A percentile compares a stretch with the other conserved stretches of the same genome.
Conservation (phyloP, 92 coral and sea anemone genomes). For the Palythoa caribaeorum region DNA sequence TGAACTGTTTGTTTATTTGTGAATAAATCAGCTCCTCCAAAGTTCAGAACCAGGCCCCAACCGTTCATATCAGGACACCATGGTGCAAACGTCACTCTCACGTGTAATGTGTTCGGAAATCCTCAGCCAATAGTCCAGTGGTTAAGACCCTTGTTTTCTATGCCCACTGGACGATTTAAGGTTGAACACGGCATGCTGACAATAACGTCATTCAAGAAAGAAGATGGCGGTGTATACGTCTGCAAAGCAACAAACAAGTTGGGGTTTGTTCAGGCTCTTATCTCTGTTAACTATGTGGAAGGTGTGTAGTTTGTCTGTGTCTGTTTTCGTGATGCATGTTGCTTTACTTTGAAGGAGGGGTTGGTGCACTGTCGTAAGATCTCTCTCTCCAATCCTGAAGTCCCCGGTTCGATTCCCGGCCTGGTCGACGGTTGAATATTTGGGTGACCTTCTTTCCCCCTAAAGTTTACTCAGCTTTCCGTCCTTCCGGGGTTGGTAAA, state of each 20-base stretch:
- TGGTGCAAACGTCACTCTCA: neutral
- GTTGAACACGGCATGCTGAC: neutral
- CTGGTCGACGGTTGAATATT: neutral
- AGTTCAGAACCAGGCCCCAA: neutral
- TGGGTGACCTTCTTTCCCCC: too few species aligned
- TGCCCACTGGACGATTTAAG: neutral
- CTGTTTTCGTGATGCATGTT: neutral
- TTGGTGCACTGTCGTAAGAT: too few species aligned
- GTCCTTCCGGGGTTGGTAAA: too few species aligned
- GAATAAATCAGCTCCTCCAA: neutral
- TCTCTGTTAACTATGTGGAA: neutral
- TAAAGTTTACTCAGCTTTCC: too few species aligned
- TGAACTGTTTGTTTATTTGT: too few species aligned
- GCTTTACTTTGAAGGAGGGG: too few species aligned
- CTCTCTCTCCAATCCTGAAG: too few species aligned
- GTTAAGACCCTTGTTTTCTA: neutral
- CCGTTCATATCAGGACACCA: neutral
- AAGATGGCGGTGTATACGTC: neutral
- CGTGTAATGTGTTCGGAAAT: neutral
- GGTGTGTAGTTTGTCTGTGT: neutral
- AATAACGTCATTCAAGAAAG: neutral
- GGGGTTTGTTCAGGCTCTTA: neutral
- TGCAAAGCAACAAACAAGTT: neutral
- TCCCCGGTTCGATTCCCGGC: neutral
- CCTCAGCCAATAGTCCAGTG: neutral